A percentile compares a stretch with the other conserved stretches of the same genome.
phyloP scores from a whole-genome alignment of 2,888 invertebrate genomes.

The Oscheius sp. region DNA sequence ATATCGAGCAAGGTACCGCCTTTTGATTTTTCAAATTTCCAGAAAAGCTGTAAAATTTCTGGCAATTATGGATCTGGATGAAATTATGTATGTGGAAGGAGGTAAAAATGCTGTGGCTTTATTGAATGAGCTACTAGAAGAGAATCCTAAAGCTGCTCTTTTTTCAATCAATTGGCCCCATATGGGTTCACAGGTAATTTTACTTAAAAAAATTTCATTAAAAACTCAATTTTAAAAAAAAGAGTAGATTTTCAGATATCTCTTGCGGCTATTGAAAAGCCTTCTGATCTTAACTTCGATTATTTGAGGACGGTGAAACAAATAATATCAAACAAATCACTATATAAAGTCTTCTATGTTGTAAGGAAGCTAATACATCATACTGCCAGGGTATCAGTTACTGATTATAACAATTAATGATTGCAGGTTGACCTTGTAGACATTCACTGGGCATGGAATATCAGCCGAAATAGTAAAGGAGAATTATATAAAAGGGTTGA shows the following conservation, averaged over 20 bases:
- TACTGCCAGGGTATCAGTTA: conserved; percentile 13
- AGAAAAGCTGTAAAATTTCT: conserved; percentile 10
- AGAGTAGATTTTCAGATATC: conserved; percentile 21
- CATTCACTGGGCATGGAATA: conserved; percentile 7
- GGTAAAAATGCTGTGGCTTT: neutral
- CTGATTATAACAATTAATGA: no score
- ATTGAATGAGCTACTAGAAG: neutral
- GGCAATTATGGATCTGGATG: conserved; percentile 23
- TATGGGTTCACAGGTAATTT: neutral
- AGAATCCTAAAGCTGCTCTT: neutral
- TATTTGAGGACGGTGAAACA: neutral
- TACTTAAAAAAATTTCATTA: no score
- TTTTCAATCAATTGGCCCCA: conserved; percentile 14
- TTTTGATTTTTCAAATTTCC: neutral
- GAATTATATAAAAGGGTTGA: neutral
- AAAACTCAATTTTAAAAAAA: no score
- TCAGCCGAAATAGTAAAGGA: neutral
- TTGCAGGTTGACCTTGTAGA: conserved; percentile 16
- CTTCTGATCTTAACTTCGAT: conserved; percentile 7
- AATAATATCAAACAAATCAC: neutral
- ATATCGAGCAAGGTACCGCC: conserved; percentile 1
- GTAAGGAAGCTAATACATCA: conserved; percentile 10
- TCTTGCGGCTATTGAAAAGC: neutral
- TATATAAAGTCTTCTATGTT: neutral
- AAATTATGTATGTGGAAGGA: conserved; percentile 10